Evolutionary conservation across 1,140 invertebrate species (phyloP), one percentile per base, ranked within the genome.

Genomic region (Drosophila santomea): DNA sequence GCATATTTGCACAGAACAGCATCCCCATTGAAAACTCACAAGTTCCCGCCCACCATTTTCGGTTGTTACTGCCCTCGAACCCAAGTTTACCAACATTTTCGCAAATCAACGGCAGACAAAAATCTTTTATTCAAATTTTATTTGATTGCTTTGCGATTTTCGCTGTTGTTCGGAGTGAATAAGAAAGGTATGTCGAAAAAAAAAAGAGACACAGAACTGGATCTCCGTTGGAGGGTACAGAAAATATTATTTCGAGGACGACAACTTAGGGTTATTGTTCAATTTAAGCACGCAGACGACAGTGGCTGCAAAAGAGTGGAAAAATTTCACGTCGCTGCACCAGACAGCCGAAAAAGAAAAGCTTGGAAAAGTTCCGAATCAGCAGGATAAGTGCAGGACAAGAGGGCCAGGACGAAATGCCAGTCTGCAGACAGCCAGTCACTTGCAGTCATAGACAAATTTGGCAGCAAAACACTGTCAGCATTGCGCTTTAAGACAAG

Each of bases 91-190:
- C 25, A 44, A 75, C 76, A 71, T 83, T 84, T 88, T 88, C 67
- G 66, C 80, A 89, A 89, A 89, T 89, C 84, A 89, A 77, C 85
- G 80, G 80, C 84, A 89, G 84, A 89, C 84, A 84, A 89, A 88
- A 89, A 89, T 89, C 84, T 89, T 89, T 89, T 89, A 89, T 89
- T 89, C 84, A 89, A 89, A 89, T 89, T 84, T 89, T 89, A 89
- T 89, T 89, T 89, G 84, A 89, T 89, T 89, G 84, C 84, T 89
- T 89, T 89, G 84, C 84, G 84, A 89, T 89, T 83, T 89, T 89
- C 80, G 66, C 80, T 66, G 80, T 83, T 77, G 75, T 80, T 58
- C 71, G 23, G 61, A 58, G 59, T 50, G 66, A 72, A 72, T 72
- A 58, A 58, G 68, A 71, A 72, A 71, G 67, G 67, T 71, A 47